Base-by-base conservation (phyloP, 2,113 vertebrate species). In the Dascyllus trimaculatus region DNA sequence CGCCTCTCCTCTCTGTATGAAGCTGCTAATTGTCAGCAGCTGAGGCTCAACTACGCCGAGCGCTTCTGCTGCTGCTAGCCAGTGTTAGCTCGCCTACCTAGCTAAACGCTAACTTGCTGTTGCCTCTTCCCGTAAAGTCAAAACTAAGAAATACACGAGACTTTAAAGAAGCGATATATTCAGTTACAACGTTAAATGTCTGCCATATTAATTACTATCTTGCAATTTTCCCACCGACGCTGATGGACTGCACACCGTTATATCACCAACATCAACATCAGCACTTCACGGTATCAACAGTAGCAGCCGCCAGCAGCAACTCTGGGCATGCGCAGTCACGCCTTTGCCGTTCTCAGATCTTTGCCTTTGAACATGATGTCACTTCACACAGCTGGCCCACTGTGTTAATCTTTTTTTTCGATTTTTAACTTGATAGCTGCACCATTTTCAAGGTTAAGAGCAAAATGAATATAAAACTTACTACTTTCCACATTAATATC, bases 241-340 rank as follows among this genome's bases (percentile, higher is more conserved):
- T 26, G 40, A 24, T 1, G 26, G 40, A 4, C 2, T 5, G 14
- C 40, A 43, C 52, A 35, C 81, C 88, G 88, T 88, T 90, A 85
- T 70, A 53, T 82, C 64, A 3, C 61, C 82, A 73, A 85, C 80
- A 81, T 80, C 88, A 81, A 4, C 60, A 65, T 1, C 67, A 7
- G 43, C 49, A 46, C 25, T 15, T 49, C 58, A 49, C 52, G 43
- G 22, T 14, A 54, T 13, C 51, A 56, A 40, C 77, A 71, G 48
- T 52, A 78, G 72, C 57, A 54, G 59, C 64, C 67, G 70, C 56
- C 53, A 24, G 40, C 29, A 25, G 14, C 17, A 49, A 63, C 53
- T 46, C 46, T 0, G 18, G 83, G 89, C 89, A 86, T 85, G 88
- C 89, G 84, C n/a, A 61, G 3, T 49, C 3, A 4, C 4, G 4